These are phyloP conservation scores for Miltochrista miniata DNA, from an alignment of 2,888 invertebrate species.

Conservation along the genomic window DNA sequence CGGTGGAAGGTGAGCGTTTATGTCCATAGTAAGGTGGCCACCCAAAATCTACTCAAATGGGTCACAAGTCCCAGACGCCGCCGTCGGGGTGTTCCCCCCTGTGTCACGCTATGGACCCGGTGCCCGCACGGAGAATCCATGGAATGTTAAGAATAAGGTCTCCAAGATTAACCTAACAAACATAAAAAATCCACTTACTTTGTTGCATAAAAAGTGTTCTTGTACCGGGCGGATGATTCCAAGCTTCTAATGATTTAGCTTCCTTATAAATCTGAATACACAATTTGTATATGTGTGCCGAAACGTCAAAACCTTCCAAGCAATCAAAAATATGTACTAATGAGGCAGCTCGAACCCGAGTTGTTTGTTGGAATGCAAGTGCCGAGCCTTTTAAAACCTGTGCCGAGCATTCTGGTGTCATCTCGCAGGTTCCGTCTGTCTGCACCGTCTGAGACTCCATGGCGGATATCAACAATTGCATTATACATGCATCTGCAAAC, in stretches of 20 bases:
- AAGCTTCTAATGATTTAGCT: slow-evolving; percentile 72
- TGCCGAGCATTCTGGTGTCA: slow-evolving; percentile 65
- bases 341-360: slow-evolving; percentile 60
- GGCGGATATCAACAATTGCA: slow-evolving; percentile 74
- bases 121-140: no score
- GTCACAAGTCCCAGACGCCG: no score
- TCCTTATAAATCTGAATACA: slow-evolving; percentile 78
- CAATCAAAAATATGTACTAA: slow-evolving; percentile 70
- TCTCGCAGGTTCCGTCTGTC: slow-evolving; percentile 64
- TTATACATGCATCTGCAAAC: slow-evolving; percentile 73
- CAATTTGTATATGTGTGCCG: slow-evolving; percentile 72
- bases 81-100: no score
- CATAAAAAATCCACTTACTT: slow-evolving; percentile 42
- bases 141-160: no score
- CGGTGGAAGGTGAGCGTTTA: no score
- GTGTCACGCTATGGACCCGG: no score
- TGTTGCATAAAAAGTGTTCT: slow-evolving; percentile 76
- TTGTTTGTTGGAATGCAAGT: slow-evolving; percentile 73
- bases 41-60: no score
- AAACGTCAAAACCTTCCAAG: slow-evolving; percentile 65
- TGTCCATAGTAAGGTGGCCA: no score
- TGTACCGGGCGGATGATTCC: slow-evolving; percentile 75
- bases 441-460: slow-evolving; percentile 73
- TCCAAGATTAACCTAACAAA: not conserved
- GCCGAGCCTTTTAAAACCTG: slow-evolving; percentile 72